Percentiles rank a stretch among this genome's conserved stretches.
These are phyloP conservation scores for Otus scops DNA, from an alignment of 2,797 vertebrate species.

Conservation along the genomic window DNA sequence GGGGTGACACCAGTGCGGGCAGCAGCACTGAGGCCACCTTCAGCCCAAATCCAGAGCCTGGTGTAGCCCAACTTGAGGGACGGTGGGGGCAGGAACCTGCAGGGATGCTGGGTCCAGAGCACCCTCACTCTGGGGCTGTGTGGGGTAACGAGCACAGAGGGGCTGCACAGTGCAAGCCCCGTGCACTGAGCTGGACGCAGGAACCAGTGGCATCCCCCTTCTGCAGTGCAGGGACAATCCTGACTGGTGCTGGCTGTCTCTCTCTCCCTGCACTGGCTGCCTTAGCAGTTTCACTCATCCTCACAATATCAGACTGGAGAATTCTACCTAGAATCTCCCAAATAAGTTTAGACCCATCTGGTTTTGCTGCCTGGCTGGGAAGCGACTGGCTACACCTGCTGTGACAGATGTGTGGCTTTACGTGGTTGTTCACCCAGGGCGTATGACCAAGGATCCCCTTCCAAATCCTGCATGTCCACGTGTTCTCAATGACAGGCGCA, in stretches of 20 bases:
- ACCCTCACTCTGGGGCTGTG: accelerated
- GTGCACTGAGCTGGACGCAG: accelerated
- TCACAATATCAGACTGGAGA: background rate
- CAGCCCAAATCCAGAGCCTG: background rate
- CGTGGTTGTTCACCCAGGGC: accelerated
- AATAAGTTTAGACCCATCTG: background rate
- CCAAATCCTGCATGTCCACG: background rate
- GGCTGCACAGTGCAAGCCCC: accelerated
- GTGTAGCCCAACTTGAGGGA: background rate
- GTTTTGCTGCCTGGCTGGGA: background rate
- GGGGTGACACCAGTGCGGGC: accelerated
- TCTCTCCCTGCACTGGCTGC: background rate
- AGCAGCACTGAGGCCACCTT: background rate
- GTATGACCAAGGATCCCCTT: accelerated
- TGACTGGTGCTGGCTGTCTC: background rate
- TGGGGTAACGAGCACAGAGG: background rate
- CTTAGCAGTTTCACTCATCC: background rate
- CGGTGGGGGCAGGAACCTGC: too few species aligned
- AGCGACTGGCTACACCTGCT: accelerated
- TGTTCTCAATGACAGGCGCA: accelerated
- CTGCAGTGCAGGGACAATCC: accelerated
- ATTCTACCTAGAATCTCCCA: background rate
- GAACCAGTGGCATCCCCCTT: too few species aligned
- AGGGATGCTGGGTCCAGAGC: background rate
- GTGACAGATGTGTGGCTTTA: background rate